Base-by-base conservation (phyloP, 2,113 vertebrate genomes). In the Eclectus roratus region DNA sequence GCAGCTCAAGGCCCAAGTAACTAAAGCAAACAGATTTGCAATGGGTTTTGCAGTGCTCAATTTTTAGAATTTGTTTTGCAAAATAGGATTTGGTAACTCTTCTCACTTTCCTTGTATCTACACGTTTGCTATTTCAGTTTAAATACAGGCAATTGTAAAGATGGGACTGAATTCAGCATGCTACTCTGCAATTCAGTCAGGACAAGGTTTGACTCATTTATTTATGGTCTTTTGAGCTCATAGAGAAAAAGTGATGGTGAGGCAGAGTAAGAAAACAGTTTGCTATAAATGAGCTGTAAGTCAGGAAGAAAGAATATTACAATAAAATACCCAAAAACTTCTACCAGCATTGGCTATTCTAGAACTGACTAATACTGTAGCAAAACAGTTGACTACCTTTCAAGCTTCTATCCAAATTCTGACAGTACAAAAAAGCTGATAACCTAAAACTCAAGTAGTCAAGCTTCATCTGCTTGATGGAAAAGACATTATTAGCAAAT, bases 271-370 rank as follows among this genome's bases (percentile, higher is more conserved):
- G 72, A 97, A 94, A 78, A 61, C 0, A 19, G 73, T 60, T 81
- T n/a, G 95, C 91, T 96, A 94, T 80, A 96, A 61, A 97, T 97
- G 97, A 97, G 96, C 95, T 89, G 94, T 91, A 95, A 89, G 66
- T 47, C 94, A 95, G 81, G 50, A 96, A 93, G 78, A 79, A 85
- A 69, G 72, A 44, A 61, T 29, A 53, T 97, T 97, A 95, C 96
- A 1, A 97, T 97, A 95, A 97, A 97, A 94, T 58, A 58, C 56
- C 56, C 77, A 58, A 65, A 21, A 33, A 17, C 63, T 68, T 17
- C 85, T 96, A 64, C 94, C 91, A 95, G 91, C 56, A 78, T 55
- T 49, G 78, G 66, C 86, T 80, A 86, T 76, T 97, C 97, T 96
- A 94, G 35, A 91, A 93, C 93, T 98, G 97, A 98, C 92, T 97